Conservation (phyloP, 2,113 vertebrate genomes). For the Gymnogyps californianus region DNA sequence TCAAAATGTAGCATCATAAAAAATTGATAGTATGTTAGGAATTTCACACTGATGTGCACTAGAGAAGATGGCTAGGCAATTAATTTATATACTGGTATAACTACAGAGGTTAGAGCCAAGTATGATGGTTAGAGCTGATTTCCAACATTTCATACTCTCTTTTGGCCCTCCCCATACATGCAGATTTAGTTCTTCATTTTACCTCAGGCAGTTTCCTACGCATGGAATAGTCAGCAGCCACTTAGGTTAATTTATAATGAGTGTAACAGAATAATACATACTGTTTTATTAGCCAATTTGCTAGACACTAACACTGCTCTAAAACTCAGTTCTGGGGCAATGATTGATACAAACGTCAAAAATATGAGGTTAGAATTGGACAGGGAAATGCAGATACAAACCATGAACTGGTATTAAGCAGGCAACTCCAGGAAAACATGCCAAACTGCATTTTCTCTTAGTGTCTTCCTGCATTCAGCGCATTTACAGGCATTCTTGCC, state of each 20-base stretch:
- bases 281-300: not conserved
- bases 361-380: not conserved
- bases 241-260: constrained; percentile 42
- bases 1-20: not conserved
- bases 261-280: not conserved
- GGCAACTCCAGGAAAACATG: not conserved
- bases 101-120: not conserved
- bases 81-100: not conserved
- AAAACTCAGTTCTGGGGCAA: not conserved
- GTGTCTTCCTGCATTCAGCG: not conserved
- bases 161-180: not conserved
- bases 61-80: not conserved
- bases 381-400: not conserved
- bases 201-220: not conserved
- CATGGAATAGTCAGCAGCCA: not conserved
- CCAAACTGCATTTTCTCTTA: not conserved
- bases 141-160: not conserved
- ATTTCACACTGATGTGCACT: not conserved
- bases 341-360: constrained; percentile 20
- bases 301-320: not conserved
- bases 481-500: not conserved
- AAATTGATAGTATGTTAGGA: not conserved
- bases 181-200: constrained; percentile 2
- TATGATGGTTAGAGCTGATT: not conserved
- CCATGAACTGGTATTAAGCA: not conserved